These are phyloP conservation scores for Invenusta paracnida DNA, from an alignment of 2,888 invertebrate species.

Conservation along the genomic window DNA sequence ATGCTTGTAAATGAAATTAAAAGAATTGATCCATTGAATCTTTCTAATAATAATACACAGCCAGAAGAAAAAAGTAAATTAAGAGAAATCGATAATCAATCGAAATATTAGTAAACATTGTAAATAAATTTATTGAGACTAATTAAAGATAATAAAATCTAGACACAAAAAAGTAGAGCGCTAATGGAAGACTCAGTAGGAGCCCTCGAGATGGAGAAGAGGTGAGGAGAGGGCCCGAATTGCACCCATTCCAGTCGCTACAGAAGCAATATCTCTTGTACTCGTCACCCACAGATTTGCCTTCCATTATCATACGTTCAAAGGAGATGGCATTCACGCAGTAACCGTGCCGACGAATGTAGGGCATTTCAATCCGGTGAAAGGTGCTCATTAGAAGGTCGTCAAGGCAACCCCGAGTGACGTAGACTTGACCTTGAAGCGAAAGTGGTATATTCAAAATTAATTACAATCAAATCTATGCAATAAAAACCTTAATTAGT, in stretches of 20 bases:
- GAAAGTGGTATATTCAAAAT: too few species aligned
- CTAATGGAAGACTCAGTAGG: neutral
- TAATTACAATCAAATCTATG: too few species aligned
- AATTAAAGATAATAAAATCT: neutral
- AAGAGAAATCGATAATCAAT: too few species aligned
- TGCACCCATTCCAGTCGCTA: conserved; percentile 60
- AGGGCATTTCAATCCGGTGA: conserved; percentile 56
- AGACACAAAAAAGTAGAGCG: neutral
- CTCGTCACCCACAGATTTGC: conserved; percentile 47
- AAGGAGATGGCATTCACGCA: conserved; percentile 48
- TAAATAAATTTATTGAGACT: too few species aligned
- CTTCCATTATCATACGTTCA: conserved; percentile 48
- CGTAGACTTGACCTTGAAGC: conserved; percentile 53
- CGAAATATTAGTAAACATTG: too few species aligned
- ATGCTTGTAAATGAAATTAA: too few species aligned
- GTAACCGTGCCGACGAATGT: conserved; percentile 58
- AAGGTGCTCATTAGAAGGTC: conserved; percentile 52
- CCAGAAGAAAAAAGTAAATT: too few species aligned
- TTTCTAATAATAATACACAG: too few species aligned
- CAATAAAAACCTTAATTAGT: too few species aligned
- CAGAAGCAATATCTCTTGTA: conserved; percentile 58
- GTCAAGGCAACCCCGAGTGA: conserved; percentile 57
- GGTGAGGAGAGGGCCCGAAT: conserved; percentile 48
- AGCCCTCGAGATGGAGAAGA: neutral
- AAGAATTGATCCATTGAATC: too few species aligned